Base-by-base conservation (phyloP, 92 coral and sea anemone species). In the Galaxea fascicularis region DNA sequence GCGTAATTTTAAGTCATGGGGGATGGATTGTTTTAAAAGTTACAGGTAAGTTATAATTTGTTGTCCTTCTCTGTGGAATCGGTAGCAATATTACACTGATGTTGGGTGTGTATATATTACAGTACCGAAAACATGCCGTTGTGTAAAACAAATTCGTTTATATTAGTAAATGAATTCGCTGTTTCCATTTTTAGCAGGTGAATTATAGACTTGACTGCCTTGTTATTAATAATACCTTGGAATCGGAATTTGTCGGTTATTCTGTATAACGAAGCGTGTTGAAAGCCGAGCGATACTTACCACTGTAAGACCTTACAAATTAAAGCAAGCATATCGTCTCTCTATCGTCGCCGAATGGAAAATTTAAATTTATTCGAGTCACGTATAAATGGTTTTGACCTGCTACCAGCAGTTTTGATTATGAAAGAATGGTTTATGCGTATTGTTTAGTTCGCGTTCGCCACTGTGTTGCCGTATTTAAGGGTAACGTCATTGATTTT, bases 21-120 rank as follows among this genome's bases (percentile, higher is more conserved):
- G 91, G 94, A n/a, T 89, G 94, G 49, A 80, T 97, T 7, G 91
- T 88, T 27, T 78, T 97, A 11, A 92, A 87, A 62, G 90, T 97
- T 31, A 87, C 77, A 74, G 97, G 98, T 96, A 87, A 89, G 94
- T 54, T 49, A 16, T 45, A 54, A 28, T 35, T 31, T 11, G 27
- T 17, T 47, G 63, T 8, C 16, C 41, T 31, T 47, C n/a, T 65
- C n/a, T 63, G 41, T 28, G 10, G 21, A 17, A 65, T 14, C n/a
- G 41, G 70, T 27, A 27, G 10, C 29, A 22, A 60, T 21, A 26
- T 15, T 11, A 21, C 29, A 22, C 25, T 13, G 25, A 35, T 35
- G 30, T 53, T 76, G 57, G 30, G 68, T 51, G 64, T 47, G 80
- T 13, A 21, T n/a, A n/a, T 14, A 27, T 11, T 26, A 25, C 46